Evolutionary conservation across 2,113 vertebrate genomes (phyloP).

Genomic region (Brachyhypopomus occidentalis): DNA sequence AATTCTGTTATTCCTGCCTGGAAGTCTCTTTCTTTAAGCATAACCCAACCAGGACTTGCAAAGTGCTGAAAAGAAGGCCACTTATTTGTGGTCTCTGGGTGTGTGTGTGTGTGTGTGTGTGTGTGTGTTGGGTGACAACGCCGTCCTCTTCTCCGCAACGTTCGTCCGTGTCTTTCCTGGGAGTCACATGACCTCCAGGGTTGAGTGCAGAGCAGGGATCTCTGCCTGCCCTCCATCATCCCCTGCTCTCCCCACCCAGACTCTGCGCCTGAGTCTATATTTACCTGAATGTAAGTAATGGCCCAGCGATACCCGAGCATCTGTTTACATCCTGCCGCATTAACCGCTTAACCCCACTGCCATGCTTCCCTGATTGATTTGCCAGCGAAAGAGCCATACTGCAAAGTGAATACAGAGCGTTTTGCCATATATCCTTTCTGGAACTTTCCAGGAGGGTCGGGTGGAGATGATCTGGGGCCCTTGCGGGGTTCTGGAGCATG

Average conservation of each 20-base stretch:
- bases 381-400: background rate
- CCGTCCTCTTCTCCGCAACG: background rate
- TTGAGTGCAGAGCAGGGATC: background rate
- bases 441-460: conserved; percentile 8
- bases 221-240: conserved; percentile 29
- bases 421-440: conserved; percentile 16
- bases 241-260: background rate
- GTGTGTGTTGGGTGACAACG: background rate
- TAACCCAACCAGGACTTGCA: too few species aligned
- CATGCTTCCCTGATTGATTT: conserved; percentile 50
- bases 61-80: too few species aligned
- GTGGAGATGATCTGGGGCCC: background rate
- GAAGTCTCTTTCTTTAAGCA: background rate
- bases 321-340: conserved; percentile 57
- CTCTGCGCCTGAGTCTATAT: conserved; percentile 45
- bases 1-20: too few species aligned
- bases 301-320: conserved; percentile 45
- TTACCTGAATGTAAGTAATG: conserved; percentile 47
- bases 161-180: background rate
- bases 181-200: background rate
- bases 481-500: background rate
- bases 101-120: too few species aligned
- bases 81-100: too few species aligned
- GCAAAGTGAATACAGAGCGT: conserved; percentile 33
- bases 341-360: conserved; percentile 51